phyloP scores from a whole-genome alignment of 2,113 vertebrate genomes.

The Macroglossus sobrinus region DNA sequence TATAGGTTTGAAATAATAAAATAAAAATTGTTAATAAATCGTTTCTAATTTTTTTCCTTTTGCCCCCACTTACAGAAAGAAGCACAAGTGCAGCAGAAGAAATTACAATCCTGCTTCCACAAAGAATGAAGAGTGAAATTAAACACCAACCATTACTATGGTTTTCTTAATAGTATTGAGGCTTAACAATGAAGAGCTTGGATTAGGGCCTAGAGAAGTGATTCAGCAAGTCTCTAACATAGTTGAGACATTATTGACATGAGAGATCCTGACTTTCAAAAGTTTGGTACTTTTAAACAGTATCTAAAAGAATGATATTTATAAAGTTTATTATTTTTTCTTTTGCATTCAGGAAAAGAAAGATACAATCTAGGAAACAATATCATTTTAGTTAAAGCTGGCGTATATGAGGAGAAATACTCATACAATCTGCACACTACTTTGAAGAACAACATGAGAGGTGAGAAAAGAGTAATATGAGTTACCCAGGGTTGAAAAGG shows the following conservation, averaged over 20 bases:
- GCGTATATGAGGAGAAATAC: not conserved
- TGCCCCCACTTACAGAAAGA: constrained; percentile 40
- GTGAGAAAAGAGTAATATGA: constrained; percentile 33
- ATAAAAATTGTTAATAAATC: constrained; percentile 49
- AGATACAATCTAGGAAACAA: constrained; percentile 1
- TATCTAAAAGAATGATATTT: constrained; percentile 29
- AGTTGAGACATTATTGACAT: not conserved
- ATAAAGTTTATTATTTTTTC: not conserved
- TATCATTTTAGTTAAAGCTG: constrained; percentile 30
- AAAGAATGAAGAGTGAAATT: constrained; percentile 53
- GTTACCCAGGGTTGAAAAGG: constrained; percentile 19
- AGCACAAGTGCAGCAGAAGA: not conserved
- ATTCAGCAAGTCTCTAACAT: constrained; percentile 1
- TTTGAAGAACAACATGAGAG: not conserved
- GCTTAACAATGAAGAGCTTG: not conserved
- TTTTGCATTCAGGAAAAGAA: constrained; percentile 22
- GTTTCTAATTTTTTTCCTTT: constrained; percentile 62
- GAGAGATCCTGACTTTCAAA: constrained; percentile 21
- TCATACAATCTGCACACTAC: not conserved
- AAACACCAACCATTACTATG: not conserved
- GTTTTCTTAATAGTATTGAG: not conserved
- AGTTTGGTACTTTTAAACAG: constrained; percentile 2
- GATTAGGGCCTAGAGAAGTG: constrained; percentile 35
- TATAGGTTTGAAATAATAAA: constrained; percentile 41
- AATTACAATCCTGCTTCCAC: not conserved